Evolutionary conservation across 2,888 invertebrate genomes (phyloP).

Genomic region (Oxyscelio sp.): DNA sequence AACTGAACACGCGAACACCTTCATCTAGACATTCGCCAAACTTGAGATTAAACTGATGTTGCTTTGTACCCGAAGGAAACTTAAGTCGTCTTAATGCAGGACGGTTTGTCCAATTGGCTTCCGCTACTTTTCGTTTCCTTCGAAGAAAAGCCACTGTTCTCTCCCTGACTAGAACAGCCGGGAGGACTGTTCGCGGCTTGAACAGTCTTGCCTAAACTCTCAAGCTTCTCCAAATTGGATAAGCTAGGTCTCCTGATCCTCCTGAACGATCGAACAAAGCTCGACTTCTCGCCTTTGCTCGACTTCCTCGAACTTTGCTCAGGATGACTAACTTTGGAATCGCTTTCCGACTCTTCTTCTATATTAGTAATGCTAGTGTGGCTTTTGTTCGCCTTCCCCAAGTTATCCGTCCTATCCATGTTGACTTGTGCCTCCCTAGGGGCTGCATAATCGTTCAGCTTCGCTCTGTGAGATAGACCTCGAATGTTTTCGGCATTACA

Average conservation of each 20-base stretch:
- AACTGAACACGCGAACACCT: too few species aligned
- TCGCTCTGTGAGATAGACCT: constrained; percentile 72
- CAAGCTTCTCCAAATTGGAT: constrained; percentile 64
- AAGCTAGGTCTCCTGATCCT: constrained; percentile 58
- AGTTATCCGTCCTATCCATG: constrained; percentile 76
- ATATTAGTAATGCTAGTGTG: constrained; percentile 63
- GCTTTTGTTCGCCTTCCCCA: constrained; percentile 40
- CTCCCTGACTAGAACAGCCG: constrained; percentile 39
- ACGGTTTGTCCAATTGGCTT: constrained; percentile 81
- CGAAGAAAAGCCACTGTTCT: constrained; percentile 4
- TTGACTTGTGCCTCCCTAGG: constrained; percentile 73
- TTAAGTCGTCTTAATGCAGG: constrained; percentile 84
- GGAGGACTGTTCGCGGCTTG: constrained; percentile 54
- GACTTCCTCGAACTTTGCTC: constrained; percentile 22
- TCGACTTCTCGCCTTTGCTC: constrained; percentile 26
- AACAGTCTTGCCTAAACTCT: constrained; percentile 62
- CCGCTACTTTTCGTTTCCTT: constrained; percentile 31
- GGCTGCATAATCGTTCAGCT: constrained; percentile 66
- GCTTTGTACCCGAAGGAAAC: constrained; percentile 83
- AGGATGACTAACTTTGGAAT: constrained; percentile 10
- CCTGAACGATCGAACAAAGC: constrained; percentile 45
- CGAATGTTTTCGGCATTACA: constrained; percentile 80
- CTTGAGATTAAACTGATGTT: constrained; percentile 81
- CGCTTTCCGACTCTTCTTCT: constrained; percentile 58
- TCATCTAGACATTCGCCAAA: too few species aligned